Evolutionary conservation across 2,888 invertebrate genomes (phyloP).

Genomic region (Peribatodes rhomboidaria): DNA sequence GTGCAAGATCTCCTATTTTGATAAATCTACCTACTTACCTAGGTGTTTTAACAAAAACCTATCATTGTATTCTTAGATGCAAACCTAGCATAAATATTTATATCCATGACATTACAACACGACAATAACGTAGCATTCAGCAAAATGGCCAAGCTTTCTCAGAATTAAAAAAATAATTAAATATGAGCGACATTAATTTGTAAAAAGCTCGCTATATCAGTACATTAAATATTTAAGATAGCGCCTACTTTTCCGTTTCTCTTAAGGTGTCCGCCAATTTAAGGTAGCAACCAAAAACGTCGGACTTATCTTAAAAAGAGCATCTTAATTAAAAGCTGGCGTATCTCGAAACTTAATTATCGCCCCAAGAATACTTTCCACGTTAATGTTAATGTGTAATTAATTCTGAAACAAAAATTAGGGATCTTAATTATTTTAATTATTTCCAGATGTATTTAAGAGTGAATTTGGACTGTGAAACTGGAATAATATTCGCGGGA

Average conservation of each 20-base stretch:
- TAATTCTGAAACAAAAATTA: constrained; percentile 48
- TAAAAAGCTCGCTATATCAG: neutral
- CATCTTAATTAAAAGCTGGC: constrained; percentile 49
- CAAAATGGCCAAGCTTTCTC: no score
- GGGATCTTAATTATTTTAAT: constrained; percentile 22
- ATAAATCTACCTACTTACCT: no score
- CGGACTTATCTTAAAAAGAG: constrained; percentile 43
- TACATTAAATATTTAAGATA: constrained; percentile 7
- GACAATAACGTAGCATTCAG: no score
- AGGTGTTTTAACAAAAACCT: no score
- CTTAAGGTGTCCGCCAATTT: constrained; percentile 14
- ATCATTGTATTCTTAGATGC: no score
- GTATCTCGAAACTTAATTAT: constrained; percentile 45
- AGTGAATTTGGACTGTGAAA: constrained; percentile 9
- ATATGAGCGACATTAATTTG: neutral
- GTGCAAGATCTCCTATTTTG: no score
- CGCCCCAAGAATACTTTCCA: constrained; percentile 45
- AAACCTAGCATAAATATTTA: no score
- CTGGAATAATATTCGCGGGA: constrained; percentile 2
- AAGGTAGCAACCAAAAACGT: constrained; percentile 20
- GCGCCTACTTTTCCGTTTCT: neutral
- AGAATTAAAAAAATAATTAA: no score
- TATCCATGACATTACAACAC: no score
- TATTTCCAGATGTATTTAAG: constrained; percentile 16
- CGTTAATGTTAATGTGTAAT: constrained; percentile 51